A percentile compares a stretch with the other conserved stretches of the same genome.
Evolutionary conservation across 2,888 invertebrate genomes (phyloP).

Genomic region (Mesoligia furuncula): DNA sequence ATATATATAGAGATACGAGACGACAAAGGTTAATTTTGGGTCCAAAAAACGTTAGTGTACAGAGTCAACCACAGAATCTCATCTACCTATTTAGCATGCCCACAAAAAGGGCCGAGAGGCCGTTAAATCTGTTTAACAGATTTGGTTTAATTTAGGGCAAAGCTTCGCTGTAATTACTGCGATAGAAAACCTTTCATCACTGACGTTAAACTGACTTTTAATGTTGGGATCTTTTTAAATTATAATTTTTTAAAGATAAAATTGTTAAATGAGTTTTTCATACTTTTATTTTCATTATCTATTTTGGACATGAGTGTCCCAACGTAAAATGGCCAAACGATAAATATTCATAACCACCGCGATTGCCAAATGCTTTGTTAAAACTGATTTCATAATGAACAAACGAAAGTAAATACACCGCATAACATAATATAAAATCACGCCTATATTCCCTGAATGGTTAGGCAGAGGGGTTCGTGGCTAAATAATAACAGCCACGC

Average conservation of each 20-base stretch:
- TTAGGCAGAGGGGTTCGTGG: not conserved
- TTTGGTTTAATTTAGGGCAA: constrained; percentile 58
- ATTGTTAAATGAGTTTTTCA: not conserved
- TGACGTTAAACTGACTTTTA: constrained; percentile 24
- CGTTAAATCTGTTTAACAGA: constrained; percentile 56
- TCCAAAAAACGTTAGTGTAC: constrained; percentile 11
- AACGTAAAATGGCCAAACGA: not conserved
- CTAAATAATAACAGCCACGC: no score
- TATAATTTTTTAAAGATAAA: constrained; percentile 17
- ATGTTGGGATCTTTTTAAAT: constrained; percentile 19
- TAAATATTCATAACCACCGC: not conserved
- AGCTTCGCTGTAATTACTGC: constrained; percentile 53
- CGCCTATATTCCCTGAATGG: not conserved
- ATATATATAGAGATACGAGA: not conserved
- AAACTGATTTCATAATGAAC: no score
- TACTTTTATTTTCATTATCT: not conserved
- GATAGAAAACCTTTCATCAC: constrained; percentile 35
- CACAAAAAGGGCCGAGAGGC: constrained; percentile 40
- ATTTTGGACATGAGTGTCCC: not conserved
- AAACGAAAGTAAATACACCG: no score
- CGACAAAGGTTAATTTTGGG: constrained; percentile 7
- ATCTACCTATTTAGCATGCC: constrained; percentile 41
- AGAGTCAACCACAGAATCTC: constrained; percentile 24
- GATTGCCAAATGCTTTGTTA: no score
- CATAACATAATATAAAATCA: not conserved